Evolutionary conservation across 2,888 invertebrate species (phyloP).

Genomic region (Euspilapteryx auroguttella): DNA sequence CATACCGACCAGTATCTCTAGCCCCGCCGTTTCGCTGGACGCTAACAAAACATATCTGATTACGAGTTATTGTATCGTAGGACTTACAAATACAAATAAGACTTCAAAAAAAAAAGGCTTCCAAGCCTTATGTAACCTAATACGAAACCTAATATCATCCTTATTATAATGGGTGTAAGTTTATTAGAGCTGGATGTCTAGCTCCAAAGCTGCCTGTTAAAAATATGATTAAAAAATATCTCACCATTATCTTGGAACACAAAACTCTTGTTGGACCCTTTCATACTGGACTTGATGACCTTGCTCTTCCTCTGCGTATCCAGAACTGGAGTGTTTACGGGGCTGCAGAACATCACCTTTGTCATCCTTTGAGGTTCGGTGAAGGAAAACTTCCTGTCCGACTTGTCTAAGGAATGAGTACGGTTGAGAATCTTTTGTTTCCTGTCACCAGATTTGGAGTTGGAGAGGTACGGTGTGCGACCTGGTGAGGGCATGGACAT

Average conservation of each 20-base stretch:
- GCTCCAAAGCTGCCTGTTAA: too few relatives aligned
- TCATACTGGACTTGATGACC: constrained; percentile 47
- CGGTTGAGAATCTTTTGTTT: constrained; percentile 22
- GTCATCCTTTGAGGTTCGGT: constrained; percentile 19
- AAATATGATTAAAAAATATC: too few relatives aligned
- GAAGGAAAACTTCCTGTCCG: constrained; percentile 12
- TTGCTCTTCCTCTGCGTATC: constrained; percentile 25
- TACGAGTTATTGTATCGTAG: too few relatives aligned
- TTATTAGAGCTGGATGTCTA: too few relatives aligned
- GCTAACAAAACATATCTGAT: too few relatives aligned
- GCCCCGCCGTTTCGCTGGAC: too few relatives aligned
- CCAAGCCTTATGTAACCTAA: too few relatives aligned
- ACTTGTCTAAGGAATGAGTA: constrained; percentile 39
- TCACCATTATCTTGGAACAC: constrained; percentile 41
- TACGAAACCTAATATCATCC: too few relatives aligned
- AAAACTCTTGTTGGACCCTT: constrained; percentile 51
- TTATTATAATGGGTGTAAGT: too few relatives aligned
- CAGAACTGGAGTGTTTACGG: constrained; percentile 22
- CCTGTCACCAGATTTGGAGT: constrained; percentile 17
- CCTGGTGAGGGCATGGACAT: constrained; percentile 30
- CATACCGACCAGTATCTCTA: too few relatives aligned
- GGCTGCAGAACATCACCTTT: constrained; percentile 49
- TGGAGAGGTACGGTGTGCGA: constrained; percentile 28
- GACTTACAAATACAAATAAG: too few relatives aligned
- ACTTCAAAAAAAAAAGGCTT: too few relatives aligned